phyloP scores from a whole-genome alignment of 1,140 invertebrate genomes.

The Procambarus virginalis region DNA sequence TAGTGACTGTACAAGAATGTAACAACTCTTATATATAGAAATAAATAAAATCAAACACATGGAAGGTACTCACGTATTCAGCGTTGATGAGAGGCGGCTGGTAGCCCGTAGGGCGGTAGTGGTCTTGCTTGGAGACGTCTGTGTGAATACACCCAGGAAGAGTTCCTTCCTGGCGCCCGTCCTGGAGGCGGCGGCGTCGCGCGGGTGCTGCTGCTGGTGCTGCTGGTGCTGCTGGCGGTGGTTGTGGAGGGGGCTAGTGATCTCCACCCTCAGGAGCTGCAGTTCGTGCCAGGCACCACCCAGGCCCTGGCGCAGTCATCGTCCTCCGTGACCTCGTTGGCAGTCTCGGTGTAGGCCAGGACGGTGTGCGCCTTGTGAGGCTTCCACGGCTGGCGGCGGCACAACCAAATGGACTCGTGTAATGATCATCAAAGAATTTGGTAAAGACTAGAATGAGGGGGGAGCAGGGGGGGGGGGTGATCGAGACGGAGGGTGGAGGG shows the following conservation, averaged over 20 bases:
- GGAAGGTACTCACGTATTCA: conserved; percentile 33
- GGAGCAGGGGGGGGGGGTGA: too few species aligned
- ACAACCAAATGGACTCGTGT: too few species aligned
- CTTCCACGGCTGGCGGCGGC: conserved; percentile 33
- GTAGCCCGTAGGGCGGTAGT: conserved; percentile 54
- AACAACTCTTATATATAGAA: too few species aligned
- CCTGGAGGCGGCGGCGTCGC: background rate
- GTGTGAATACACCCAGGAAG: conserved; percentile 48
- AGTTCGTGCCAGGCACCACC: conserved; percentile 56
- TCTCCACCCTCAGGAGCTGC: conserved; percentile 54
- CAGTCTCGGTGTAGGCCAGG: conserved; percentile 49
- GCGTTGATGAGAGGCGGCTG: conserved; percentile 48
- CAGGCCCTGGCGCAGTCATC: conserved; percentile 44
- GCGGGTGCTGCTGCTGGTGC: background rate
- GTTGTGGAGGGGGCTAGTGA: background rate
- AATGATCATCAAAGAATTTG: too few species aligned
- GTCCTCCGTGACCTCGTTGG: conserved; percentile 53
- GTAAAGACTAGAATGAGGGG: too few species aligned
- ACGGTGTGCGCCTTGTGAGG: conserved; percentile 53
- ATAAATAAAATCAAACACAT: too few species aligned
- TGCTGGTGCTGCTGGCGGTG: too few species aligned
- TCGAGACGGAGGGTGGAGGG: too few species aligned
- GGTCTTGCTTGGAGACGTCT: conserved; percentile 39
- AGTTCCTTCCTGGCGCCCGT: conserved; percentile 9
- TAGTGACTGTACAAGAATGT: too few species aligned